phyloP scores from a whole-genome alignment of 2,797 vertebrate genomes.

The Myotis findleyi region DNA sequence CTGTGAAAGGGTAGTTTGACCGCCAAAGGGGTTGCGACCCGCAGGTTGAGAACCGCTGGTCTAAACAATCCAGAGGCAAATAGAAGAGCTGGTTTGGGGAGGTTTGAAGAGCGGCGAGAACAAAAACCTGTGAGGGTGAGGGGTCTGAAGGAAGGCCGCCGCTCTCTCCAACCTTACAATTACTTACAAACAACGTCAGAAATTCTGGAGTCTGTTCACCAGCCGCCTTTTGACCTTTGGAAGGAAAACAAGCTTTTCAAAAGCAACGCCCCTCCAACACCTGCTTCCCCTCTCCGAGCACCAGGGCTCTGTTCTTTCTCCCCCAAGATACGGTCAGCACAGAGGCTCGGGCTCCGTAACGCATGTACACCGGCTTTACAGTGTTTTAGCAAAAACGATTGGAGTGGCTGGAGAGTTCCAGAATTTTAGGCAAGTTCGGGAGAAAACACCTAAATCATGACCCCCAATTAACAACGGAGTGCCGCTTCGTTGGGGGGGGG shows the following conservation, averaged over 20 bases:
- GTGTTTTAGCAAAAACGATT: neutral
- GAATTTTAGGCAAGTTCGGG: neutral
- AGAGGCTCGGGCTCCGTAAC: neutral
- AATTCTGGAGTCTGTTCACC: neutral
- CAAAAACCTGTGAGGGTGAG: neutral
- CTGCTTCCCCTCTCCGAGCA: neutral
- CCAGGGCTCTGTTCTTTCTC: neutral
- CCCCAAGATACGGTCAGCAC: neutral
- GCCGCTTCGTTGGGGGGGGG: neutral
- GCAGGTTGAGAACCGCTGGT: no score
- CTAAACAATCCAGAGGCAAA: neutral
- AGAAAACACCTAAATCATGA: neutral
- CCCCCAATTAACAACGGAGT: neutral
- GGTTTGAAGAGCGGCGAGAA: neutral
- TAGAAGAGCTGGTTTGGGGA: neutral
- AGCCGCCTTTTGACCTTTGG: neutral
- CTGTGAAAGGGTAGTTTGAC: no score
- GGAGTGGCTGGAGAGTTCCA: neutral
- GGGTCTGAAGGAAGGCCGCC: neutral
- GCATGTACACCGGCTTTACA: accelerated
- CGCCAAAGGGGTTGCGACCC: no score
- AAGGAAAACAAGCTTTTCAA: neutral
- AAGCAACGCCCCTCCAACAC: neutral
- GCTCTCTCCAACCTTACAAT: no score
- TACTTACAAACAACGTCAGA: neutral